Base-by-base conservation (phyloP, 2,888 invertebrate species). In the Dicranocentrus wangi region DNA sequence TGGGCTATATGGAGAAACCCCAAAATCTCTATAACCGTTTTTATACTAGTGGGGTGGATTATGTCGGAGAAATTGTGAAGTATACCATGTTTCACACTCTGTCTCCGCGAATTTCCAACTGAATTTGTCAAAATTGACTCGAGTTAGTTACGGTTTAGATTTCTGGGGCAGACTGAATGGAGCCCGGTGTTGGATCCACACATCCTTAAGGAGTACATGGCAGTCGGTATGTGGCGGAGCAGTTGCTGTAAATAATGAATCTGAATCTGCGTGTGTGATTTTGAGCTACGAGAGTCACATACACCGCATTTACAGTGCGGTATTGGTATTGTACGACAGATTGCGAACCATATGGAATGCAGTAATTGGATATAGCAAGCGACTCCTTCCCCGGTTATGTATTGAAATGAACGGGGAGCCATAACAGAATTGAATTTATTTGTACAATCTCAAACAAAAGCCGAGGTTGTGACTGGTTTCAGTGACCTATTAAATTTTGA, bases 91-190 rank as follows among this genome's bases (percentile, higher is more conserved):
- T 75, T 75, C 39, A 63, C 61, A 32, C 23, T 47, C 47, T 32
- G 72, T 60, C 72, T 53, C 63, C 53, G 51, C 53, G 28, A 66
- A 42, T 75, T 65, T 55, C 39, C 51, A 51, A 72, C 32, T 55
- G 76, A 76, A 76, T 76, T 76, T 76, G 76, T 76, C 73, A 75
- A 75, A 53, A 39, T 27, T 75, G 72, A n/a, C 51, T 32, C 53
- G 7, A 21, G 47, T 19, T 61, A 10, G 27, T 61, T 32, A 32
- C 43, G 25, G 27, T 73, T 1, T 65, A 28, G 43, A 61, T 39
- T 53, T 55, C 32, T 69, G 51, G 21, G 23, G 5, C 47, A 69
- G 69, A 69, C 77, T 32, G 60, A 28, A 69, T 32, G 77, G 51
- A 69, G 77, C 69, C 76, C 21, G 53, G 65, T 68, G 27, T 47